Evolutionary conservation across 2,888 invertebrate genomes (phyloP).

Genomic region (Cantharis nigra): DNA sequence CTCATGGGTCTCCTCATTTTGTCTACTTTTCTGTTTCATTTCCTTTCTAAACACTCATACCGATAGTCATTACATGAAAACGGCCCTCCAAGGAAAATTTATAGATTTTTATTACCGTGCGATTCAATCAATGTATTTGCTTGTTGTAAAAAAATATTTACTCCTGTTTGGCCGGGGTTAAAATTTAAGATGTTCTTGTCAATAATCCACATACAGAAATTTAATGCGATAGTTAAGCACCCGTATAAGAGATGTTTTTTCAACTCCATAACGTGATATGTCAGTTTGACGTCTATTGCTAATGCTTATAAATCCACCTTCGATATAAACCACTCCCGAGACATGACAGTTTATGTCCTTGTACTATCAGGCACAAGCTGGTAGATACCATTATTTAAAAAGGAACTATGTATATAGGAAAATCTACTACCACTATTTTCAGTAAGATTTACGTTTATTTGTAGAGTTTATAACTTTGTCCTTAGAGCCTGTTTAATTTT

Average conservation of each 20-base stretch:
- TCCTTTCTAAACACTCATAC: neutral
- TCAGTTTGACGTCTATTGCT: constrained; percentile 22
- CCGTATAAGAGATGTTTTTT: constrained; percentile 4
- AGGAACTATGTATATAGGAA: neutral
- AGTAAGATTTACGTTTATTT: neutral
- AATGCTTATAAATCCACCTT: constrained; percentile 27
- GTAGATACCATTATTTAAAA: constrained; percentile 3
- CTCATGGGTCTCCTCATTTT: neutral
- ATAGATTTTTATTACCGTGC: neutral
- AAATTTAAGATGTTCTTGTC: neutral
- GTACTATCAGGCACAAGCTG: constrained; percentile 7
- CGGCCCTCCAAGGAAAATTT: neutral
- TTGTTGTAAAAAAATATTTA: neutral
- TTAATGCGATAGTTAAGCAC: constrained; percentile 5
- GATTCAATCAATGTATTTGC: neutral
- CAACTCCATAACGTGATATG: constrained; percentile 18
- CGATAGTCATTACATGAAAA: neutral
- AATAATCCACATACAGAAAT: neutral
- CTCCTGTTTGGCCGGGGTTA: neutral
- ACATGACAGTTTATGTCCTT: constrained; percentile 19
- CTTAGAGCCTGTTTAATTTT: no score
- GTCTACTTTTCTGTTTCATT: neutral
- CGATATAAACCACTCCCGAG: constrained; percentile 13
- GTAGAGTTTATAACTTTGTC: neutral
- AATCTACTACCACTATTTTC: neutral